Percentiles rank a stretch among this genome's conserved stretches.
Evolutionary conservation across 2,113 vertebrate species (phyloP).

Genomic region (Leucopsar rothschildi): DNA sequence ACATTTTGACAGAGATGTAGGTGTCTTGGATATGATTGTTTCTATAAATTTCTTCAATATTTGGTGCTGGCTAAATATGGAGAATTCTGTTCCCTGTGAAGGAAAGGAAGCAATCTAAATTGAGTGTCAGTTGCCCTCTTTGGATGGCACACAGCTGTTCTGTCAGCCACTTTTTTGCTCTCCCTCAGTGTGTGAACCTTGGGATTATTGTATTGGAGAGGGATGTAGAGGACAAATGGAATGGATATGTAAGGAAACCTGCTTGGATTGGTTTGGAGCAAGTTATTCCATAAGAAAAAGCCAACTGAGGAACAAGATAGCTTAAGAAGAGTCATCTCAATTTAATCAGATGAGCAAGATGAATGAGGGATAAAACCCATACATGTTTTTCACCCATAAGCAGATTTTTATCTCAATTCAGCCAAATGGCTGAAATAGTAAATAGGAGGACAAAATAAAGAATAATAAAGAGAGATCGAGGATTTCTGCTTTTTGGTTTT

Average conservation of each 20-base stretch:
- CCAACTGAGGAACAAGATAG: neutral
- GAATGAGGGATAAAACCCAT: neutral
- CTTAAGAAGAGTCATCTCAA: neutral
- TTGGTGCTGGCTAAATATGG: neutral
- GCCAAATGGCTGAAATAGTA: neutral
- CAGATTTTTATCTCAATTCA: neutral
- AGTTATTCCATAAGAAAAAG: neutral
- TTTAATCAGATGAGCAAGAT: neutral
- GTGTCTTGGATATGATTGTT: neutral
- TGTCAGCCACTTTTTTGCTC: neutral
- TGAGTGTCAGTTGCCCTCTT: accelerated
- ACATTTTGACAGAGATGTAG: neutral
- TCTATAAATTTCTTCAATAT: neutral
- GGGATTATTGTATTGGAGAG: neutral
- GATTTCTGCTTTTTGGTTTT: neutral
- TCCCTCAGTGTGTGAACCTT: neutral
- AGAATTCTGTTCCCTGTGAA: neutral
- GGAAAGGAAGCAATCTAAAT: neutral
- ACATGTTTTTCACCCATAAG: neutral
- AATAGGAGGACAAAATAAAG: neutral
- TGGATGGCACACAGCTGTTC: neutral
- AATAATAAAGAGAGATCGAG: neutral
- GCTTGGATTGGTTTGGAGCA: neutral
- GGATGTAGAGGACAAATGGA: neutral
- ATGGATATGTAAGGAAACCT: neutral